These are phyloP conservation scores for Boleophthalmus pectinirostris DNA, from an alignment of 2,113 vertebrate species.

Conservation along the genomic window DNA sequence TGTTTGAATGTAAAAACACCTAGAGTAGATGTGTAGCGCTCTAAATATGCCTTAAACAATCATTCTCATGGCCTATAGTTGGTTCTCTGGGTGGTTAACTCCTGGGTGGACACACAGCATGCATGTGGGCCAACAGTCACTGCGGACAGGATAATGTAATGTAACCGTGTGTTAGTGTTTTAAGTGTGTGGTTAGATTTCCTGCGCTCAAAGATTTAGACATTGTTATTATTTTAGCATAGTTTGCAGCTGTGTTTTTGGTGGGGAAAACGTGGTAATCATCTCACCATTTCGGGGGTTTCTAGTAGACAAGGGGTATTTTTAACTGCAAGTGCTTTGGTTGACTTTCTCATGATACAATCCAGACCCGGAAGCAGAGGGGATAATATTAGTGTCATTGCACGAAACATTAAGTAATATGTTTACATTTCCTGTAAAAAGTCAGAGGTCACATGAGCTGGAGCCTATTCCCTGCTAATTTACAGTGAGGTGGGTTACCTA, in stretches of 20 bases:
- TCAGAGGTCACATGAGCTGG: background rate
- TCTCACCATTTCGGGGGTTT: constrained; percentile 55
- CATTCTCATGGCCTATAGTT: constrained; percentile 56
- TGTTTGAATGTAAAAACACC: constrained; percentile 34
- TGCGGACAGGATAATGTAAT: constrained; percentile 37
- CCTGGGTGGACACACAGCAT: constrained; percentile 66
- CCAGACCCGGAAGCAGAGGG: constrained; percentile 27
- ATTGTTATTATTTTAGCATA: constrained; percentile 73
- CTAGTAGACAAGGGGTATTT: constrained; percentile 68
- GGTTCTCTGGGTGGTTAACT: constrained; percentile 49
- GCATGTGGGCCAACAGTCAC: constrained; percentile 71
- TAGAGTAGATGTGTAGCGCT: constrained; percentile 31
- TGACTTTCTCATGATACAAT: constrained; percentile 59
- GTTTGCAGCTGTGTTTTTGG: constrained; percentile 72
- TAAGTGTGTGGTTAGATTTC: constrained; percentile 51
- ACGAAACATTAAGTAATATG: background rate
- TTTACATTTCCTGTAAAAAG: background rate
- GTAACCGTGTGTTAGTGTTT: constrained; percentile 28
- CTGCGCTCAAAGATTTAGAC: constrained; percentile 71
- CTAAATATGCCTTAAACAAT: constrained; percentile 70
- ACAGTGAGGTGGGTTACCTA: background rate
- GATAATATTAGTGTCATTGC: constrained; percentile 6
- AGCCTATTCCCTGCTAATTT: background rate
- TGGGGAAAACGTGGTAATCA: constrained; percentile 56
- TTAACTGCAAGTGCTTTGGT: constrained; percentile 52